Percentiles rank a stretch among this genome's conserved stretches.
Conservation (phyloP, 30 jellyfish, hydroid and myxozoan genomes). For the Hydractinia echinata region DNA sequence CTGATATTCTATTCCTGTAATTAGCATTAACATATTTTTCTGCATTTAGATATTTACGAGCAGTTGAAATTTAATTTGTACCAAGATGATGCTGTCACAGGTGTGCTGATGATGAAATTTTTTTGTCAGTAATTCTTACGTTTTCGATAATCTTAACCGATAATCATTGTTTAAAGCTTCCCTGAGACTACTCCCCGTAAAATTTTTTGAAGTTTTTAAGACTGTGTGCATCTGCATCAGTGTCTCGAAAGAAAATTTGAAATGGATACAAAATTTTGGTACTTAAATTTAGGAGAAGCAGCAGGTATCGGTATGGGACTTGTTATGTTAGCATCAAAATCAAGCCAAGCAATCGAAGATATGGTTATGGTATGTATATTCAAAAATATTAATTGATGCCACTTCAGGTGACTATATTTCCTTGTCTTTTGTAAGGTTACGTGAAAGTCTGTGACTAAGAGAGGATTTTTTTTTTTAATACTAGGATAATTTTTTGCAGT, state of each 20-base stretch:
- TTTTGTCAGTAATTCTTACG: not conserved
- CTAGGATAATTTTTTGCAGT: no score
- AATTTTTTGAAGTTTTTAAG: no score
- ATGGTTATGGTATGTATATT: slow-evolving; percentile 75
- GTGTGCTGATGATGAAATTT: slow-evolving; percentile 20
- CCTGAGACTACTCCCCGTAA: no score
- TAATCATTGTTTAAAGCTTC: not conserved
- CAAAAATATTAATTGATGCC: not conserved
- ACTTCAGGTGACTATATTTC: not conserved
- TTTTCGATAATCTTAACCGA: not conserved
- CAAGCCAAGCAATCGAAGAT: slow-evolving; percentile 87
- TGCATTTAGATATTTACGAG: slow-evolving; percentile 72
- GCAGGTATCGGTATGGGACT: slow-evolving; percentile 99
- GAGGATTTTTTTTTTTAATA: no score
- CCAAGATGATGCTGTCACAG: slow-evolving; percentile 99
- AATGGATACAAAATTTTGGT: no score
- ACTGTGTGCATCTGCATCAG: no score
- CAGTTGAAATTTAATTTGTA: slow-evolving; percentile 74
- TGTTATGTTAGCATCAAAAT: slow-evolving; percentile 95
- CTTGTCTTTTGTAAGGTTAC: not conserved
- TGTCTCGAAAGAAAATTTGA: no score
- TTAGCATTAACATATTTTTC: not conserved
- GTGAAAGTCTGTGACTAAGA: no score
- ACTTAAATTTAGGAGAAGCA: slow-evolving; percentile 65
- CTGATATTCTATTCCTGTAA: not conserved